A percentile compares a stretch with the other conserved stretches of the same genome.
Conservation (phyloP, 2,888 invertebrate genomes). For the Danaus chrysippus region DNA sequence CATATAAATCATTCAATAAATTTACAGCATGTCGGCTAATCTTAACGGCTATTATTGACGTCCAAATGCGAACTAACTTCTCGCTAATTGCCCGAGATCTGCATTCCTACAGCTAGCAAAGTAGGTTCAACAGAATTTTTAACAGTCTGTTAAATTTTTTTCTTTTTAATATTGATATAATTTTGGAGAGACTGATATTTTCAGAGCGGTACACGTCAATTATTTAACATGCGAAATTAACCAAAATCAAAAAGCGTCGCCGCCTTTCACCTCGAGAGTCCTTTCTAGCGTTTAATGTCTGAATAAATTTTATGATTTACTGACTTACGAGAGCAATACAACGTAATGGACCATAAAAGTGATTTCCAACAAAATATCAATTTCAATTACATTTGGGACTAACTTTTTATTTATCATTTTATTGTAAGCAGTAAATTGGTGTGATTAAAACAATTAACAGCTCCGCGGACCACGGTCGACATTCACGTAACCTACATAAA, state of each 20-base stretch:
- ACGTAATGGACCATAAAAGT: slow-evolving; percentile 53
- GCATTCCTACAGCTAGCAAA: slow-evolving; percentile 1
- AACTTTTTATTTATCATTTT: slow-evolving; percentile 40
- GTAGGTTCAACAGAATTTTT: not conserved
- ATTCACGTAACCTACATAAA: slow-evolving; percentile 35
- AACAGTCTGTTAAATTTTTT: not conserved
- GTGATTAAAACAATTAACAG: slow-evolving; percentile 39
- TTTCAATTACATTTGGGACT: slow-evolving; percentile 43
- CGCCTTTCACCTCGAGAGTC: slow-evolving; percentile 55
- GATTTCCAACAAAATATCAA: slow-evolving; percentile 43
- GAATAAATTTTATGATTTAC: slow-evolving; percentile 51
- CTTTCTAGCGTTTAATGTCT: slow-evolving; percentile 55
- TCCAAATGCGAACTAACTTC: not conserved
- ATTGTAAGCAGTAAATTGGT: slow-evolving; percentile 39
- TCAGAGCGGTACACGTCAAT: slow-evolving; percentile 49
- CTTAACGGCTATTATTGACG: not conserved
- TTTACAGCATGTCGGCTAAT: slow-evolving; percentile 23
- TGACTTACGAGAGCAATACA: slow-evolving; percentile 40
- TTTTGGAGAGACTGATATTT: slow-evolving; percentile 43
- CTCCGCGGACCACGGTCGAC: slow-evolving; percentile 28
- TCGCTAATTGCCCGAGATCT: slow-evolving; percentile 4
- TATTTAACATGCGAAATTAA: slow-evolving; percentile 43
- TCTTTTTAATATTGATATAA: not conserved
- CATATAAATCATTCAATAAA: slow-evolving; percentile 47
- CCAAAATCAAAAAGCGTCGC: slow-evolving; percentile 46